Percentiles rank a stretch among this genome's conserved stretches.
phyloP scores from a whole-genome alignment of 2,888 invertebrate genomes.

The Globia sparganii region DNA sequence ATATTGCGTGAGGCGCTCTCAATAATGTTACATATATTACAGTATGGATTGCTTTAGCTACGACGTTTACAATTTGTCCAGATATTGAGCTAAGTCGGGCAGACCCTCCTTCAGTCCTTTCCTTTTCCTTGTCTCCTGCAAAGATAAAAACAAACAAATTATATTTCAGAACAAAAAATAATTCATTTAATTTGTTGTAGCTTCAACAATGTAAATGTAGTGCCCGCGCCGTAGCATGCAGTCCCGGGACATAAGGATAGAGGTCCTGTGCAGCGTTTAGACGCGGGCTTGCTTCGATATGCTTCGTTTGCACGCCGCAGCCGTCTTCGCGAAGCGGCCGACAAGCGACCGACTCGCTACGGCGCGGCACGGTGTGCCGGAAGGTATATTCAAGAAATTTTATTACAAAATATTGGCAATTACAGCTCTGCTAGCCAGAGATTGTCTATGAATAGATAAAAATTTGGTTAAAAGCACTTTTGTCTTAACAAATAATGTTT shows the following conservation, averaged over 20 bases:
- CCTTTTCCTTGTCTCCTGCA: conserved; percentile 98
- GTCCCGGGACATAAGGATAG: conserved; percentile 95
- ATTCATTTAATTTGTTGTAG: background rate
- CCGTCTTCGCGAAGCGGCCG: conserved; percentile 81
- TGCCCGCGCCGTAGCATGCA: conserved; percentile 91
- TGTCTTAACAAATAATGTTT: background rate
- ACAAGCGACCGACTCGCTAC: conserved; percentile 79
- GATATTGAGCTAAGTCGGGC: conserved; percentile 97
- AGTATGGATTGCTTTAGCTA: conserved; percentile 87
- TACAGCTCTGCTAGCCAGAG: background rate
- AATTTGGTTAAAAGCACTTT: background rate
- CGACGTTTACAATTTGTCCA: conserved; percentile 98
- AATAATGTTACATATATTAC: conserved; percentile 88
- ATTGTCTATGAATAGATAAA: background rate
- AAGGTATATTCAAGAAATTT: conserved; percentile 58
- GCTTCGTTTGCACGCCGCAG: conserved; percentile 91
- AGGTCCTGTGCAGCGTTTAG: conserved; percentile 94
- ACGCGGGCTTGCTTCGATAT: conserved; percentile 86
- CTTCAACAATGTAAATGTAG: conserved; percentile 78
- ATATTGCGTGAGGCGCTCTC: conserved; percentile 83
- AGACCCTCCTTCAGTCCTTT: conserved; percentile 99
- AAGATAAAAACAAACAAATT: conserved; percentile 63
- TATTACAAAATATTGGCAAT: background rate
- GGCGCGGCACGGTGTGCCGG: conserved; percentile 78
- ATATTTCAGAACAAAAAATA: background rate